Conservation (phyloP, 1,140 invertebrate genomes). For the Aradophagus sp. region DNA sequence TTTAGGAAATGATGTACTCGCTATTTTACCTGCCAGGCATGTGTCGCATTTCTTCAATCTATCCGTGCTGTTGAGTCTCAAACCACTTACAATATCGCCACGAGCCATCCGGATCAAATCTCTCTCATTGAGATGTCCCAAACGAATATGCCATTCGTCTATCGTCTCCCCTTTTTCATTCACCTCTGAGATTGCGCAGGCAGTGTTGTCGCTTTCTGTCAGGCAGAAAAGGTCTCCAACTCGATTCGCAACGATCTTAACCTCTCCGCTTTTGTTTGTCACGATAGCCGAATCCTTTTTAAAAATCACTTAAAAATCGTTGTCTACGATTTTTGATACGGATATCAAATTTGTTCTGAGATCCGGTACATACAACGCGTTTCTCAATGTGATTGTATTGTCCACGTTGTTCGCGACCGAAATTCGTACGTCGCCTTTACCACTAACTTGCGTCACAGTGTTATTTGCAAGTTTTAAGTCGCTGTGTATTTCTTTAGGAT, state of each 20-base stretch:
- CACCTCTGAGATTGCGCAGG: too few species aligned
- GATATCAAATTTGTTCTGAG: constrained; percentile 4
- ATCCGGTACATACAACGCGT: constrained; percentile 14
- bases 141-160: not conserved
- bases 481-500: not conserved
- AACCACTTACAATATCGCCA: not conserved
- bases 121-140: too few species aligned
- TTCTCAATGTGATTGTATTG: constrained; percentile 3
- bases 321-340: constrained; percentile 5
- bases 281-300: not conserved
- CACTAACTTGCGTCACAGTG: constrained; percentile 6
- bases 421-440: constrained; percentile 7
- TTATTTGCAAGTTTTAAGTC: constrained; percentile 10
- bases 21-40: too few species aligned
- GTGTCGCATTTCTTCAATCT: too few species aligned
- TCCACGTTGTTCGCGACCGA: constrained; percentile 1
- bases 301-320: constrained; percentile 10
- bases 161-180: not conserved
- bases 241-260: not conserved
- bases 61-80: too few species aligned
- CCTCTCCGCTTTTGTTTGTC: not conserved
- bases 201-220: not conserved
- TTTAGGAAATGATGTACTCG: too few species aligned
- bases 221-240: not conserved
- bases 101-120: too few species aligned